Evolutionary conservation across 1,140 invertebrate genomes (phyloP), one percentile per base, ranked within the genome.

Genomic region (Saccostrea echinata): DNA sequence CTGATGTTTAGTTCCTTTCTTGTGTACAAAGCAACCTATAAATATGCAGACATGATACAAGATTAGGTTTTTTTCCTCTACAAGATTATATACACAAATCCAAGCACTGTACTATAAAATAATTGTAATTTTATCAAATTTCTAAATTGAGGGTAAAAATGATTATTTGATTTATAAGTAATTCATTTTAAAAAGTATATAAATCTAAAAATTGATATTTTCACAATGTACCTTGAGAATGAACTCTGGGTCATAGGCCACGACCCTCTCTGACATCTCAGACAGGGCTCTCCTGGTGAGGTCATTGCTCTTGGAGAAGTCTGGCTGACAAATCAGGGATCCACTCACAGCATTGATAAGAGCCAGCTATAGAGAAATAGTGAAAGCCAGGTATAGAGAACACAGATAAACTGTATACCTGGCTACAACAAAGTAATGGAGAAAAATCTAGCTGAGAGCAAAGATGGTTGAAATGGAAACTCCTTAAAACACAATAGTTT

Each of bases 1-100:
- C 95, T 91, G 35, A 96, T 95, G 88, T 95, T 95, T 30, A 96
- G 87, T 87, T 95, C 93, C 87, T 94, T 93, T 53, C 95, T 92
- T n/a, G 94, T 93, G 87, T 95, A 95, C 30, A 96, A 85, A 0
- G 95, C 95, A 55, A 95, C 93, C 95, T 95, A 61, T 35, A 85
- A 88, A 88, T 68, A 84, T 53, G 71, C 84, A 52, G 43, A 57
- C 35, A 53, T 16, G 11, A 76, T 35, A 30, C 9, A 0, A 21
- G n/a, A 27, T 12, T 12, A 6, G 6, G n/a, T 30, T 30, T 30
- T 13, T 76, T 76, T 30, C n/a, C 16, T 13, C 24, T 24, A 13
- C 24, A 9, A 30, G n/a, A 35, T 13, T 27, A 24, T 76, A 76
- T 18, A 3, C 13, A 21, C 55, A 57, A 57, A 18, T 57, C 13